Percentiles rank a stretch among this genome's conserved stretches.
Evolutionary conservation across 2,888 invertebrate species (phyloP).

Genomic region (Atethmia centrago): DNA sequence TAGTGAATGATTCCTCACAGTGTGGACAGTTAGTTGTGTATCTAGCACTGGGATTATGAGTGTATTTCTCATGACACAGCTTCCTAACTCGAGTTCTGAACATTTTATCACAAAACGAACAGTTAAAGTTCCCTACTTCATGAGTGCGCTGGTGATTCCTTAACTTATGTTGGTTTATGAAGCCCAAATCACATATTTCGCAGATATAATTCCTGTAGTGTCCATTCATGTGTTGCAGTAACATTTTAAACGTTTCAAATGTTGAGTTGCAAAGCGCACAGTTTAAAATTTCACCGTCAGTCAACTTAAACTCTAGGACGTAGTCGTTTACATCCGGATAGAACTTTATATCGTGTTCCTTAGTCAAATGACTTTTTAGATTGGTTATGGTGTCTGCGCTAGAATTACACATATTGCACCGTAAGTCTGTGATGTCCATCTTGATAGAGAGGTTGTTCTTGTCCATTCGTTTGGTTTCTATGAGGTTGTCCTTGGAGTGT

Average conservation of each 20-base stretch:
- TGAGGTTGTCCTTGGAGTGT: conserved; percentile 73
- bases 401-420: conserved; percentile 77
- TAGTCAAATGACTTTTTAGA: conserved; percentile 78
- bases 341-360: conserved; percentile 80
- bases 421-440: conserved; percentile 83
- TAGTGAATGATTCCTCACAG: conserved; percentile 82
- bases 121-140: conserved; percentile 80
- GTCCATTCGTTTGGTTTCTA: conserved; percentile 76
- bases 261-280: conserved; percentile 82
- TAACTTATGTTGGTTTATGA: conserved; percentile 82
- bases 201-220: conserved; percentile 86
- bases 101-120: conserved; percentile 82
- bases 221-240: conserved; percentile 85
- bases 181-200: conserved; percentile 83
- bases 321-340: conserved; percentile 81
- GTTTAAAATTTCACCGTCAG: conserved; percentile 74
- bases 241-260: conserved; percentile 85
- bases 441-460: conserved; percentile 83
- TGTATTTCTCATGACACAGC: conserved; percentile 84
- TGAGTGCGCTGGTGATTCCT: conserved; percentile 83
- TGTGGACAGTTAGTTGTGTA: conserved; percentile 84
- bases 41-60: conserved; percentile 79
- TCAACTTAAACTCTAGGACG: conserved; percentile 83
- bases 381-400: conserved; percentile 71
- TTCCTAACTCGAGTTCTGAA: conserved; percentile 80